Percentiles rank a stretch among this genome's conserved stretches.
These are phyloP conservation scores for Megaustenia siamemsis DNA, from an alignment of 2,888 invertebrate species.

Conservation along the genomic window DNA sequence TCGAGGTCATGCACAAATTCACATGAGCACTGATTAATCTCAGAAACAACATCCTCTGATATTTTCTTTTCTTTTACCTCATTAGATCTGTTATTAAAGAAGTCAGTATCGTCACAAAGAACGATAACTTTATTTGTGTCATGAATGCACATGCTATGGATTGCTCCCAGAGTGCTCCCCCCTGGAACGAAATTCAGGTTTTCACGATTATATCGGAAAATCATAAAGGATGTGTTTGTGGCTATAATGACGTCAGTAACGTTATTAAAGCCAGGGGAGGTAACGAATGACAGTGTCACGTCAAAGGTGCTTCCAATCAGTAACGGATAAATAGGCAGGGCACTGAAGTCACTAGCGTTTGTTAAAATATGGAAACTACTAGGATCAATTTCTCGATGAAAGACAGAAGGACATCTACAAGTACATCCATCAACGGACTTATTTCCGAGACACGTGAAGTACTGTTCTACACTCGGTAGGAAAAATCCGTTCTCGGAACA, in stretches of 20 bases:
- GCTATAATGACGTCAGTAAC: constrained; percentile 48
- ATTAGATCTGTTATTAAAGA: background rate
- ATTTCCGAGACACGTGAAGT: constrained; percentile 53
- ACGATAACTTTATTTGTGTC: background rate
- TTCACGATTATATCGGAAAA: constrained; percentile 55
- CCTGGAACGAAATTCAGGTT: constrained; percentile 61
- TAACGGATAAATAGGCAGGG: constrained; percentile 26
- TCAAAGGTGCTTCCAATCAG: constrained; percentile 40
- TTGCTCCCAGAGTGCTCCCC: constrained; percentile 61
- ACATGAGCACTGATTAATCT: constrained; percentile 31
- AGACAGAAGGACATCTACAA: constrained; percentile 56
- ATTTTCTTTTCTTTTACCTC: background rate
- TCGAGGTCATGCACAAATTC: constrained; percentile 61
- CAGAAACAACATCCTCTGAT: background rate
- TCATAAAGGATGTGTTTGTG: constrained; percentile 56
- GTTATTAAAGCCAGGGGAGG: constrained; percentile 20
- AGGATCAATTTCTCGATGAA: constrained; percentile 43
- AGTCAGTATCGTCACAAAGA: constrained; percentile 21
- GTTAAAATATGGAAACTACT: constrained; percentile 1
- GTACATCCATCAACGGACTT: constrained; percentile 38
- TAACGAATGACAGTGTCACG: constrained; percentile 16
- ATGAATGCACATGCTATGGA: constrained; percentile 60
- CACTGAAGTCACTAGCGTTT: constrained; percentile 11
- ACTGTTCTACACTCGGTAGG: constrained; percentile 61
- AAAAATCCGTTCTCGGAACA: constrained; percentile 57